Conservation (phyloP, 2,797 vertebrate genomes). For the Alectoris magna region DNA sequence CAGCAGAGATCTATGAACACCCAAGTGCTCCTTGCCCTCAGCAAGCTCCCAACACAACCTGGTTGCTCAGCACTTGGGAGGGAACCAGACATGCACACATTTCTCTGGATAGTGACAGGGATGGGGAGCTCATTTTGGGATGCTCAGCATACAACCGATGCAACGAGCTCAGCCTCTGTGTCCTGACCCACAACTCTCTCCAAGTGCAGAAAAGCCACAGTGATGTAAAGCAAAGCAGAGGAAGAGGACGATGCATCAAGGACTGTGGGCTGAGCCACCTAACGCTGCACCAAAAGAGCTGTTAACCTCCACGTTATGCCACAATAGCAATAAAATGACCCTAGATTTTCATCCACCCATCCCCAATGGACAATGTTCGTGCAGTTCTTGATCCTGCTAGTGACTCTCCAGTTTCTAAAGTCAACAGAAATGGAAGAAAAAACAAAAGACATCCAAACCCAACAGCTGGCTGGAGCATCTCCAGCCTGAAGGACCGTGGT, state of each 20-base stretch:
- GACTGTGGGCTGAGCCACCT: not conserved
- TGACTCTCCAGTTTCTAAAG: not conserved
- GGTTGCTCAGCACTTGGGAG: not conserved
- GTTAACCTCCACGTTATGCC: accelerated
- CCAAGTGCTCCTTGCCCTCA: not conserved
- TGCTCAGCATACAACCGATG: not conserved
- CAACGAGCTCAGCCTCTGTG: accelerated
- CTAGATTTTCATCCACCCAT: not conserved
- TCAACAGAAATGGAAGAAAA: not conserved
- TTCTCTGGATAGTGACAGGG: not conserved
- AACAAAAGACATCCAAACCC: not conserved
- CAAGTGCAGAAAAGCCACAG: not conserved
- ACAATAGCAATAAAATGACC: not conserved
- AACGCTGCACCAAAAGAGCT: not conserved
- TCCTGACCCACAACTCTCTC: not conserved
- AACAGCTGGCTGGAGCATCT: not conserved
- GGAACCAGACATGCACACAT: not conserved
- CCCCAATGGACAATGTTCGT: not conserved
- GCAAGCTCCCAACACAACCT: not conserved
- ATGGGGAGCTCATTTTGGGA: accelerated
- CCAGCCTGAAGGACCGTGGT: accelerated
- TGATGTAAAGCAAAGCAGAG: not conserved
- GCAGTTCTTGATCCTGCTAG: not conserved
- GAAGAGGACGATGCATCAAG: not conserved
- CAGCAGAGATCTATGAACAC: accelerated